phyloP scores from a whole-genome alignment of 2,113 vertebrate genomes.

The Corythaixoides concolor region DNA sequence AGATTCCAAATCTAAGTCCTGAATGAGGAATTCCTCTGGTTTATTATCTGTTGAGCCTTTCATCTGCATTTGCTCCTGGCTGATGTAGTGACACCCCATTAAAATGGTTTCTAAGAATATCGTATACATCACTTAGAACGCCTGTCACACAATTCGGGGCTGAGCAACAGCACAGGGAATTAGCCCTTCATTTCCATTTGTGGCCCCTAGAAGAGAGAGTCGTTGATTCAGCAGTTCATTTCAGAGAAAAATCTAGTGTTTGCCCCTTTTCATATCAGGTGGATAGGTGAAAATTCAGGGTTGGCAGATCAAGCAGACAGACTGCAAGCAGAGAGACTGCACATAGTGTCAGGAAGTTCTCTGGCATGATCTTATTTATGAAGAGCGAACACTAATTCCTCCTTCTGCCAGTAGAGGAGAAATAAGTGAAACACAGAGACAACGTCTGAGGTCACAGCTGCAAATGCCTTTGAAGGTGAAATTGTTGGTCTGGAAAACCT shows the following conservation, averaged over 20 bases:
- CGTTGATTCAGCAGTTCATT: not conserved
- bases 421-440: not conserved
- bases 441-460: not conserved
- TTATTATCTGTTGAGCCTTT: not conserved
- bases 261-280: not conserved
- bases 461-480: slow-evolving; percentile 23
- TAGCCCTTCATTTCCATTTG: not conserved
- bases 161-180: not conserved
- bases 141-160: not conserved
- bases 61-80: not conserved
- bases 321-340: not conserved
- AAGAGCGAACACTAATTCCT: not conserved
- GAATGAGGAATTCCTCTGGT: not conserved
- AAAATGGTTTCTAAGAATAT: slow-evolving; percentile 20
- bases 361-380: slow-evolving; percentile 4
- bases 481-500: slow-evolving; percentile 33
- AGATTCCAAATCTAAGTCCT: not conserved
- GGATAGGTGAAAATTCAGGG: not conserved
- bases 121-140: not conserved
- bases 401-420: not conserved
- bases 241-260: not conserved
- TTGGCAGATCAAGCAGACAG: not conserved
- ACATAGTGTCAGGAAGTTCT: not conserved
- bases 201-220: not conserved
- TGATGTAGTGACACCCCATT: not conserved